Base-by-base conservation (phyloP, 2,113 vertebrate genomes). In the Aramus guarauna region DNA sequence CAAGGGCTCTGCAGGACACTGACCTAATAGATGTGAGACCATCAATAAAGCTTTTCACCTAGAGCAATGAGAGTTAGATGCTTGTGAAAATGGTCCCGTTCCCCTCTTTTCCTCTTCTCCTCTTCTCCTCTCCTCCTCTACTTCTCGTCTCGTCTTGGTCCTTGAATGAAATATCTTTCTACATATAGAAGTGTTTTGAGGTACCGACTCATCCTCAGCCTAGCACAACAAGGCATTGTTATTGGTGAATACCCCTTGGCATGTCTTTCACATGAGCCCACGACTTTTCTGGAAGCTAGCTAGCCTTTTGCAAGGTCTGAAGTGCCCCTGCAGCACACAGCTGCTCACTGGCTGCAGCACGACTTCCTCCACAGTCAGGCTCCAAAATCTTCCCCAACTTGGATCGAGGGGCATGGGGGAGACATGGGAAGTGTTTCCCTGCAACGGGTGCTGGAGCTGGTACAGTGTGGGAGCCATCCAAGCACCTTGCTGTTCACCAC, bases 401-500 rank as follows among this genome's bases (percentile, higher is more conserved):
- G 9, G 53, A 24, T 26, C 1, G 20, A 74, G 39, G 34, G 19
- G 30, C 37, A 6, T 20, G 43, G 24, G 1, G 7, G 15, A 19
- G 3, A 58, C 18, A 27, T 10, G 37, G 29, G 52, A 60, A 39
- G 20, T 26, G 29, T 39, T 79, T 45, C 67, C 29, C 34, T 60
- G 37, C 45, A 22, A 15, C 18, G 26, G 26, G 30, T 86, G 24
- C 60, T 55, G 26, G 39, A 68, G n/a, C n/a, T 6, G 15, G 5
- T 29, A 32, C 0, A 2, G 55, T 60, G 60, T 6, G 2, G 47
- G n/a, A 60, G 23, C 15, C 2, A 0, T 23, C 53, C 62, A 56
- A 48, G 30, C 48, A 63, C 50, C 23, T 63, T 24, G 10, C 41
- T 43, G 32, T 12, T 43, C 19, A 37, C 41, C n/a, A 50, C 34